Conservation (phyloP, 2,797 vertebrate genomes). For the Sebastolobus alascanus region DNA sequence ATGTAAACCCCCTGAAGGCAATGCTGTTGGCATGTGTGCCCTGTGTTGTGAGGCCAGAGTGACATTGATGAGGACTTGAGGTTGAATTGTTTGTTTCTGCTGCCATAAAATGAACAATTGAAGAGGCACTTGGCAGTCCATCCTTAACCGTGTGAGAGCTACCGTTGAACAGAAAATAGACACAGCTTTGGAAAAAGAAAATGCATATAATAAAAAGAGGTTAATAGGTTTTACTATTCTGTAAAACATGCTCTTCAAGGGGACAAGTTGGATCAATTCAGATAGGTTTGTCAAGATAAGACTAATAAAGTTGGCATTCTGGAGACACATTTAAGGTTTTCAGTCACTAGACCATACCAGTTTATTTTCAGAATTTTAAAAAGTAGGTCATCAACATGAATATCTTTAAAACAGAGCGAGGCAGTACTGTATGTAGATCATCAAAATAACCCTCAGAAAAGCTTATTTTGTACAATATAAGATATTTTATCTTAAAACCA, state of each 20-base stretch:
- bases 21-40: background rate
- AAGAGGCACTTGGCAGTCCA: background rate
- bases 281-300: background rate
- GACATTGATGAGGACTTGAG: background rate
- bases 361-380: constrained; percentile 13
- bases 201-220: background rate
- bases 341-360: background rate
- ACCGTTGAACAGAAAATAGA: background rate
- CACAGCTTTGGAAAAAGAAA: background rate
- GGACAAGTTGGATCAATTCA: background rate
- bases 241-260: background rate
- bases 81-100: background rate
- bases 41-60: constrained; percentile 7
- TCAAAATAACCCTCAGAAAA: background rate
- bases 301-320: background rate
- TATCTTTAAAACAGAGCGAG: constrained; percentile 20
- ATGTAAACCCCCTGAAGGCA: background rate
- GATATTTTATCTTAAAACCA: background rate
- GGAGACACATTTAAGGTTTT: constrained; percentile 4
- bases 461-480: background rate
- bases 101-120: background rate
- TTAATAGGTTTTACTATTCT: background rate
- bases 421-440: background rate
- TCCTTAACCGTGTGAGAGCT: background rate
- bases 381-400: constrained; percentile 32